Conservation (phyloP, 2,888 invertebrate genomes). For the Ophonus ardosiacus region DNA sequence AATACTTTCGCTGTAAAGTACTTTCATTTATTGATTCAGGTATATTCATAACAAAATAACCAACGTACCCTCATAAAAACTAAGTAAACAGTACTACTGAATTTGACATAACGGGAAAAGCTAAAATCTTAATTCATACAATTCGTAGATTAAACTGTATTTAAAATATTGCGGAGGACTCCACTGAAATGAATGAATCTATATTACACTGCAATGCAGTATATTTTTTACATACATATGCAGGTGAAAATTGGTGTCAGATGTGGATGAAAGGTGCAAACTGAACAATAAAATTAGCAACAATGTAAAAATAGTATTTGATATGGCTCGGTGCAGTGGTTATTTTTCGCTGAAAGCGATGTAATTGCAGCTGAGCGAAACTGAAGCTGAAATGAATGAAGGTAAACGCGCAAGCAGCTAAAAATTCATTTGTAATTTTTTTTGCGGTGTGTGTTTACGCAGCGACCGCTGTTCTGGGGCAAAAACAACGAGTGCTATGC, state of each 20-base stretch:
- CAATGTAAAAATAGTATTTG: background rate
- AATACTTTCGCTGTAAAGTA: too few species aligned
- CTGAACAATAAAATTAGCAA: background rate
- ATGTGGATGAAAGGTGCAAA: background rate
- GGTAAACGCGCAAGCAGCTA: background rate
- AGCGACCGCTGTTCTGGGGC: constrained; percentile 5
- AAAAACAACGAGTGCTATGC: constrained; percentile 44
- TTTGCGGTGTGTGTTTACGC: constrained; percentile 15
- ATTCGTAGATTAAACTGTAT: too few species aligned
- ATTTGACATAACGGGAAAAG: too few species aligned
- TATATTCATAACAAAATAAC: too few species aligned
- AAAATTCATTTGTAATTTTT: constrained; percentile 43
- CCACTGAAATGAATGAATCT: too few species aligned
- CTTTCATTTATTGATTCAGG: too few species aligned
- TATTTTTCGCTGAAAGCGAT: background rate
- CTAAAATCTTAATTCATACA: too few species aligned
- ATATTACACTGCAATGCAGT: too few species aligned
- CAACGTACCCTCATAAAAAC: too few species aligned
- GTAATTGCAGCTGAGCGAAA: background rate
- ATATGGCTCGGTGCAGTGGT: background rate
- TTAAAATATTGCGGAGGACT: too few species aligned
- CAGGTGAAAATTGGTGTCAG: background rate
- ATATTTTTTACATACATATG: too few species aligned
- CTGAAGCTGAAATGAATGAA: background rate
- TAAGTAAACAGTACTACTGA: too few species aligned